phyloP scores from a whole-genome alignment of 2,888 invertebrate genomes.

The Nomada ruficornis region DNA sequence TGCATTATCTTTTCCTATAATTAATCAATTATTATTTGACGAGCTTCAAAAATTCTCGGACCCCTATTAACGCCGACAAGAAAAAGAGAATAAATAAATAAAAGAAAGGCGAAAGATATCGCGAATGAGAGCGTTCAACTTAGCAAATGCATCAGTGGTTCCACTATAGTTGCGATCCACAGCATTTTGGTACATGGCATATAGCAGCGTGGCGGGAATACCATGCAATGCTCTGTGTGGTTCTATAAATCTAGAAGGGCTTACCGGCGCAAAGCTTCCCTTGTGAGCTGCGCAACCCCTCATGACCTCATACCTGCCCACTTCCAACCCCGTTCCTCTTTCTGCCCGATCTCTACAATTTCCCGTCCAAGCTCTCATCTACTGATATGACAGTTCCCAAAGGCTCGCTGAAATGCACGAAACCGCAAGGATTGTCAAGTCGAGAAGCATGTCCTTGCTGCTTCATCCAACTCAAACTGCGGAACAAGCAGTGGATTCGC shows the following conservation, averaged over 20 bases:
- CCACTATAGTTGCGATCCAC: conserved; percentile 67
- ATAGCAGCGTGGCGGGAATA: conserved; percentile 77
- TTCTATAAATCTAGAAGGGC: conserved; percentile 83
- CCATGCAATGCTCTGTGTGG: conserved; percentile 80
- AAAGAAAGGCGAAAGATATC: conserved; percentile 44
- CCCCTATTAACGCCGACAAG: too few relatives aligned
- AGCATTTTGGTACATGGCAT: conserved; percentile 81
- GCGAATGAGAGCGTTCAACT: conserved; percentile 51
- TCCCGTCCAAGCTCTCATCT: conserved; percentile 47
- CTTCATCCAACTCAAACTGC: conserved; percentile 37
- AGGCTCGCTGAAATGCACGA: conserved; percentile 47
- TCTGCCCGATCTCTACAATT: conserved; percentile 27
- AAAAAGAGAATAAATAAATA: not conserved
- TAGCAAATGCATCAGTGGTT: conserved; percentile 50
- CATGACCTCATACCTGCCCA: conserved; percentile 66
- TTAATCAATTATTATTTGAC: too few relatives aligned
- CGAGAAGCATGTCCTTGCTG: conserved; percentile 35
- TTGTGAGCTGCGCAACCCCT: conserved; percentile 77
- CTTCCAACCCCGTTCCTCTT: conserved; percentile 45
- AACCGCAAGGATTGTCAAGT: conserved; percentile 51
- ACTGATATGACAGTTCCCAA: conserved; percentile 39
- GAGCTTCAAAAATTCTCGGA: too few relatives aligned
- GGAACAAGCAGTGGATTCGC: conserved; percentile 22
- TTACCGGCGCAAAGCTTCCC: conserved; percentile 85
- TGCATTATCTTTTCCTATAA: too few relatives aligned